Base-by-base conservation (phyloP, 2,113 vertebrate genomes). In the Progne subis region DNA sequence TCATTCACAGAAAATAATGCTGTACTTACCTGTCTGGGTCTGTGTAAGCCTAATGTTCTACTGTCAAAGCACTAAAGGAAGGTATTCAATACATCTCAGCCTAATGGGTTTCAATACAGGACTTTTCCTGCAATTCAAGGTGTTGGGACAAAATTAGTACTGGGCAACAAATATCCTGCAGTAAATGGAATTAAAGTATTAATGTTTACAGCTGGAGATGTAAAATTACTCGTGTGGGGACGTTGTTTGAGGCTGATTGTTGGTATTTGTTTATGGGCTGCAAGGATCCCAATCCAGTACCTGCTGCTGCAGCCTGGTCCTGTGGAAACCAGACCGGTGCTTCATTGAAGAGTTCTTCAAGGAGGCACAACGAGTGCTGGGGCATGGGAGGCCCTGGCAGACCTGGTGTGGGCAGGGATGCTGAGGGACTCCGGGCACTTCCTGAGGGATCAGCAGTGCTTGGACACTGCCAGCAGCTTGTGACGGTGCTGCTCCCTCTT, bases 1-100 rank as follows among this genome's bases (percentile, higher is more conserved):
- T 82, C 81, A 59, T 92, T 97, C 95, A 89, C 72, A 86, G 88
- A 91, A 93, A 92, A 94, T 85, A 80, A 90, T n/a, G 37, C 41
- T 57, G 25, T 32, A 5, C 76, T 94, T 84, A 67, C 88, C 50
- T 81, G 69, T 75, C 91, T 95, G 3, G 1, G 26, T 70, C 71
- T 56, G 34, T 86, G 87, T 64, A 64, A 57, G 64, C 29, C 44
- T 82, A 37, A 88, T 55, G 47, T 67, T 91, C 53, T 20, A 21
- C 69, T 88, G 79, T 21, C 84, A 88, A 41, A 83, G 80, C 71
- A 44, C 64, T 52, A 25, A 56, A 63, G 53, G 86, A 53, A 50
- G 59, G 39, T 17, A 1, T 43, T 43, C 21, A 49, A 34, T 74
- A 44, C 3, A 12, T 68, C 55, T 92, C 59, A 77, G 61, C 60